A percentile compares a stretch with the other conserved stretches of the same genome.
Evolutionary conservation across 2,797 vertebrate genomes (phyloP).

Genomic region (Sebastes glaucus): DNA sequence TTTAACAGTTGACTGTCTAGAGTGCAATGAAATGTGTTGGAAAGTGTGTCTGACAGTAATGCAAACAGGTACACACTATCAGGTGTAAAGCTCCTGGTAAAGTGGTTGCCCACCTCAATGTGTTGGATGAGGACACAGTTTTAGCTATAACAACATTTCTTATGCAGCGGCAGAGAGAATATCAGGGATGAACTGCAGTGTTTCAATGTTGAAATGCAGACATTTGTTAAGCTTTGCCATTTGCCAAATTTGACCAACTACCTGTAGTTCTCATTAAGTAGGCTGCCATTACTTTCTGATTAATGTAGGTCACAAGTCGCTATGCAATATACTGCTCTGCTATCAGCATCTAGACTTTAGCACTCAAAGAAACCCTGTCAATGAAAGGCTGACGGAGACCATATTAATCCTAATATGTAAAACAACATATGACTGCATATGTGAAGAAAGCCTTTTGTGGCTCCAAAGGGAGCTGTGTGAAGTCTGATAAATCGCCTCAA

Average conservation of each 20-base stretch:
- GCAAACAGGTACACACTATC: neutral
- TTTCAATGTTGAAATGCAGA: neutral
- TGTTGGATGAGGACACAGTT: neutral
- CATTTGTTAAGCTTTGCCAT: neutral
- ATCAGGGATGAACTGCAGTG: neutral
- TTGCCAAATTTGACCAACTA: neutral
- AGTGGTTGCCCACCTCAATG: neutral
- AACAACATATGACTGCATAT: neutral
- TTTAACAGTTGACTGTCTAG: neutral
- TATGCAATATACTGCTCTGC: neutral
- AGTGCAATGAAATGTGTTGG: neutral
- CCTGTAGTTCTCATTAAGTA: neutral
- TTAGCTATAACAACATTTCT: neutral
- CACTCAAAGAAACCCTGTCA: neutral
- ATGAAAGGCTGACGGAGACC: neutral
- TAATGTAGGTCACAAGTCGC: neutral
- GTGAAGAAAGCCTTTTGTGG: neutral
- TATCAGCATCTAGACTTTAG: neutral
- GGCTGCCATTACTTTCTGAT: neutral
- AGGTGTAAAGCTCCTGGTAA: neutral
- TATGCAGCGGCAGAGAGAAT: neutral
- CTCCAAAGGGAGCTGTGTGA: neutral
- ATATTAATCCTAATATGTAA: neutral
- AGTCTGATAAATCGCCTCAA: neutral
- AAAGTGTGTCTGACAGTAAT: neutral